Evolutionary conservation across 2,113 vertebrate genomes (phyloP).

Genomic region (Aix galericulata): DNA sequence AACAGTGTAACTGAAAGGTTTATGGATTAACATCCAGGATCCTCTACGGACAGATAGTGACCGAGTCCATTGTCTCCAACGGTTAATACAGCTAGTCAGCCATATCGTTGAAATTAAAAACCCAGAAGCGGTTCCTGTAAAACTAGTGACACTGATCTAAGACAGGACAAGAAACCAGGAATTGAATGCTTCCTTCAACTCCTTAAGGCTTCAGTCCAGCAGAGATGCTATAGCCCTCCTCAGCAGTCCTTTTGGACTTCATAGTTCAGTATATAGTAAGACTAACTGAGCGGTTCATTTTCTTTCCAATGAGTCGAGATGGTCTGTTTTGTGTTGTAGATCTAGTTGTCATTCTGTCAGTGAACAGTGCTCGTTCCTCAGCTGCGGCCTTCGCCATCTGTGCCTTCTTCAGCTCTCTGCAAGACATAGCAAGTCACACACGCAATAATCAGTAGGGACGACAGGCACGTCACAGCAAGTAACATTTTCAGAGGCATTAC

Average conservation of each 20-base stretch:
- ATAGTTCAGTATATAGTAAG: constrained; percentile 91
- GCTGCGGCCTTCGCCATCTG: constrained; percentile 93
- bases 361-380: constrained; percentile 90
- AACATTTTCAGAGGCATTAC: neutral
- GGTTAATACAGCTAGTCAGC: constrained; percentile 61
- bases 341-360: constrained; percentile 89
- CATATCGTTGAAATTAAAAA: constrained; percentile 48
- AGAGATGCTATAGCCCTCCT: constrained; percentile 47
- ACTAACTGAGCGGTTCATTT: constrained; percentile 96
- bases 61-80: constrained; percentile 38
- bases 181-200: constrained; percentile 21
- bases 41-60: constrained; percentile 40
- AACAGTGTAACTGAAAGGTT: constrained; percentile 69
- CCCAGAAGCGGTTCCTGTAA: constrained; percentile 64
- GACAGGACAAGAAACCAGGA: constrained; percentile 43
- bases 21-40: constrained; percentile 47
- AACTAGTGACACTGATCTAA: constrained; percentile 52
- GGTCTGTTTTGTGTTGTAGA: constrained; percentile 88
- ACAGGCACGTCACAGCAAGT: neutral
- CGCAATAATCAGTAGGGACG: accelerated
- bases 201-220: neutral
- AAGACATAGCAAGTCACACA: neutral
- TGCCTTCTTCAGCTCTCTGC: constrained; percentile 96
- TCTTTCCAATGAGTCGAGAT: constrained; percentile 93
- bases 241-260: constrained; percentile 36